phyloP scores from a whole-genome alignment of 2,113 vertebrate genomes.

The Todiramphus chloris region DNA sequence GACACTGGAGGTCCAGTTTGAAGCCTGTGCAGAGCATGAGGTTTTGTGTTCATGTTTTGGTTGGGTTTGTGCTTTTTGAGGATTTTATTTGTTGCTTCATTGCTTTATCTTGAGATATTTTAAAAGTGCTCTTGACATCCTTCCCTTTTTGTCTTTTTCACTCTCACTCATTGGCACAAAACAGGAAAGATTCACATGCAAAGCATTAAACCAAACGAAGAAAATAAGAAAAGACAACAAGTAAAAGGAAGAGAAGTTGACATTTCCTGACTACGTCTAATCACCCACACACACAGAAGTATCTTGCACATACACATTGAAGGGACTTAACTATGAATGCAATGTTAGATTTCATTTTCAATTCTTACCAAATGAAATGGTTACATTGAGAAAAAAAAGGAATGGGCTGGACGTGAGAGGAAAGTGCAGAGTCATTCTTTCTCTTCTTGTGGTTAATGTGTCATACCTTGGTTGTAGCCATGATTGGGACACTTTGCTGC shows the following conservation, averaged over 20 bases:
- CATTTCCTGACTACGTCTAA: background rate
- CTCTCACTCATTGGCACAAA: constrained; percentile 16
- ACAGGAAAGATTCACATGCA: background rate
- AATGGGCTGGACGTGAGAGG: background rate
- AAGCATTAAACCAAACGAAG: background rate
- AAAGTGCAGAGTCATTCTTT: constrained; percentile 43
- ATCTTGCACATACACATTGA: background rate
- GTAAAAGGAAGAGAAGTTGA: background rate
- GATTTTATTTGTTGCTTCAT: background rate
- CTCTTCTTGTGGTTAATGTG: background rate
- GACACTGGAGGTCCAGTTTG: background rate
- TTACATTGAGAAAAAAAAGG: background rate
- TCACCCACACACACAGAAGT: background rate
- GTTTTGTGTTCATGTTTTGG: background rate
- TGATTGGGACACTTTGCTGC: background rate
- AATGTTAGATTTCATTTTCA: background rate
- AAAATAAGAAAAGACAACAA: background rate
- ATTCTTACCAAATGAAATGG: background rate
- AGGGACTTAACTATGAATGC: background rate
- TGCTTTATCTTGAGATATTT: background rate
- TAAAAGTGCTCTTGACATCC: background rate
- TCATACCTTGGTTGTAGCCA: background rate
- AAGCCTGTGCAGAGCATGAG: fast-evolving
- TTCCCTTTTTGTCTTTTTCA: constrained; percentile 39
- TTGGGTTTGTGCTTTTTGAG: background rate